Conservation (phyloP, 2,113 vertebrate genomes). For the Mustela nigripes region DNA sequence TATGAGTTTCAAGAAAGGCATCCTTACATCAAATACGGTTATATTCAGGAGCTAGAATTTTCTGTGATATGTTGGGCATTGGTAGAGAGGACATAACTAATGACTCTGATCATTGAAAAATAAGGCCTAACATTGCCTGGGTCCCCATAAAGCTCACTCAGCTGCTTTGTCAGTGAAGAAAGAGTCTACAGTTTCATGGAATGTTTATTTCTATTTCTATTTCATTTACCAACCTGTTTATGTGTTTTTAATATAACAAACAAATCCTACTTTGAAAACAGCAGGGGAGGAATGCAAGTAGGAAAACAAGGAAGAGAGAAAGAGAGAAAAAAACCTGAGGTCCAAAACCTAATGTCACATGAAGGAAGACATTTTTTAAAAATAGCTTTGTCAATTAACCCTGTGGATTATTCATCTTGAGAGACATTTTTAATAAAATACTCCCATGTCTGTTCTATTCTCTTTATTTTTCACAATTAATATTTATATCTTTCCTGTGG, state of each 20-base stretch:
- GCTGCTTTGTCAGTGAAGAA: background rate
- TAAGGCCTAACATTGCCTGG: background rate
- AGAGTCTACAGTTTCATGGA: background rate
- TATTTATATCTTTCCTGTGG: conserved; percentile 31
- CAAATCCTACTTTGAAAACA: background rate
- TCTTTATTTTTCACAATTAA: conserved; percentile 60
- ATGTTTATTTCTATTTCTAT: conserved; percentile 4
- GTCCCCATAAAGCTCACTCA: background rate
- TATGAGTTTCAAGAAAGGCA: background rate
- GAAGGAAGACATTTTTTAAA: conserved; percentile 1
- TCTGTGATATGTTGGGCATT: background rate
- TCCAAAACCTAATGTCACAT: background rate
- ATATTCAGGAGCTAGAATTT: background rate
- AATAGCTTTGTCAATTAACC: background rate
- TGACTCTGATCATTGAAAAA: background rate
- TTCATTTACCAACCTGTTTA: background rate
- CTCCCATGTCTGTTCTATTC: background rate
- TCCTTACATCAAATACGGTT: background rate
- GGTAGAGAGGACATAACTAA: background rate
- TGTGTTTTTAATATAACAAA: background rate
- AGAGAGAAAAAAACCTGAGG: background rate
- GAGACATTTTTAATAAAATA: conserved; percentile 5
- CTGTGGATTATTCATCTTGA: background rate
- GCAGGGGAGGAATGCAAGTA: background rate
- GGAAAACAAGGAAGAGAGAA: background rate